Evolutionary conservation across 2,888 invertebrate species (phyloP).

Genomic region (Amblyteles armatorius): DNA sequence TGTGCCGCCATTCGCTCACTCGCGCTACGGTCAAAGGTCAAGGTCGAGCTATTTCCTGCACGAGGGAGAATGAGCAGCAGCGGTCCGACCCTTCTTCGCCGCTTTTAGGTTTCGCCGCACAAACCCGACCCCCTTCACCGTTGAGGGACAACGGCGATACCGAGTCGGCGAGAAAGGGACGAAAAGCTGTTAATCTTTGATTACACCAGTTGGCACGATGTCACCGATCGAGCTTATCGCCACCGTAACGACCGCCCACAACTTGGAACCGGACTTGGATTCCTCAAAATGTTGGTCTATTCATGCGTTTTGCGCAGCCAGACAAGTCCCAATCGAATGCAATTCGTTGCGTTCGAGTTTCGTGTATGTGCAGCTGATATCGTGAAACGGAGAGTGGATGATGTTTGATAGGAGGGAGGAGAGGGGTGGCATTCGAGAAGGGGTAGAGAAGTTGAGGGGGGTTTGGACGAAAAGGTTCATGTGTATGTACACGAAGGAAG

Average conservation of each 20-base stretch:
- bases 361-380: not conserved
- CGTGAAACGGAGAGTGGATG: not conserved
- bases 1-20: slow-evolving; percentile 48
- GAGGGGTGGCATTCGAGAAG: slow-evolving; percentile 18
- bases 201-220: not conserved
- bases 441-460: slow-evolving; percentile 32
- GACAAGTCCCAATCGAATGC: no score
- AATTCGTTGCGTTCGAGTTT: not conserved
- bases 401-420: not conserved
- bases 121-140: not conserved
- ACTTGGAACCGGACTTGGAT: not conserved
- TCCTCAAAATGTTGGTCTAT: not conserved
- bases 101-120: slow-evolving; percentile 51
- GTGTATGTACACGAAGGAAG: slow-evolving; percentile 27
- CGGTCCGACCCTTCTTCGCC: slow-evolving; percentile 53
- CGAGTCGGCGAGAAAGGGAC: not conserved
- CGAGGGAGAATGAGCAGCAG: slow-evolving; percentile 72
- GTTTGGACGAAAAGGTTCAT: slow-evolving; percentile 21
- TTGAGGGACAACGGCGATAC: not conserved
- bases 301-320: no score
- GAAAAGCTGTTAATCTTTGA: not conserved
- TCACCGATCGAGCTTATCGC: not conserved
- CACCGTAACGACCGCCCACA: not conserved
- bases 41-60: slow-evolving; percentile 82
- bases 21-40: slow-evolving; percentile 79